These are phyloP conservation scores for Venustoraphidia nigricollis DNA, from an alignment of 2,888 invertebrate genomes.

Conservation along the genomic window DNA sequence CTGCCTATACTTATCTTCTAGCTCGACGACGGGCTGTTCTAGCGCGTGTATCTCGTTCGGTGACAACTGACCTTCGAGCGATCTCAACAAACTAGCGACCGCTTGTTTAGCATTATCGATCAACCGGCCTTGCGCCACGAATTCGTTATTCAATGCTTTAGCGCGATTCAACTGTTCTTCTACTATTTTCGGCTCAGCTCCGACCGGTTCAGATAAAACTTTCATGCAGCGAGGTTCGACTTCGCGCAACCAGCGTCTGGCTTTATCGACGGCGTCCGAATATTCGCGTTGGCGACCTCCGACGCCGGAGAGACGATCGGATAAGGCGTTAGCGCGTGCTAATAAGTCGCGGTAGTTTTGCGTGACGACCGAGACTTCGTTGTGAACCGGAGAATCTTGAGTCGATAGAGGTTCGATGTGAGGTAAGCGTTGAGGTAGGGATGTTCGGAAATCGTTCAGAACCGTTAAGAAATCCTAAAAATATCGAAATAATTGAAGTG, in stretches of 20 bases:
- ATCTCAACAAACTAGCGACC: slow-evolving; percentile 17
- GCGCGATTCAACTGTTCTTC: slow-evolving; percentile 76
- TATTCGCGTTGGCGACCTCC: slow-evolving; percentile 63
- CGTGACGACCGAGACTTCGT: slow-evolving; percentile 62
- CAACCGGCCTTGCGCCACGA: slow-evolving; percentile 70
- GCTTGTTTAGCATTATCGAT: slow-evolving; percentile 69
- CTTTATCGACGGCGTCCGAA: slow-evolving; percentile 69
- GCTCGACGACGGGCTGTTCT: slow-evolving; percentile 63
- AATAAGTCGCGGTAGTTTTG: slow-evolving; percentile 69
- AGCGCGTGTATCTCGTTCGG: slow-evolving; percentile 65
- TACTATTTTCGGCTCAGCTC: slow-evolving; percentile 72
- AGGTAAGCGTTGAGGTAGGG: slow-evolving; percentile 65
- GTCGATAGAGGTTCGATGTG: slow-evolving; percentile 57
- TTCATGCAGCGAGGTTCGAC: slow-evolving; percentile 62
- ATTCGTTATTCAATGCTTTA: slow-evolving; percentile 73
- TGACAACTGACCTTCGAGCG: slow-evolving; percentile 41
- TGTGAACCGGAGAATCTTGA: slow-evolving; percentile 59
- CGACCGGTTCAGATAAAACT: slow-evolving; percentile 65
- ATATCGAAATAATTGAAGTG: slow-evolving; percentile 5
- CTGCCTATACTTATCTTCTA: slow-evolving; percentile 65
- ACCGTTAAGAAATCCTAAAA: slow-evolving; percentile 59
- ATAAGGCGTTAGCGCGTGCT: slow-evolving; percentile 65
- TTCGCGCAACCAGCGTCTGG: slow-evolving; percentile 61
- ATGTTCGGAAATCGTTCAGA: slow-evolving; percentile 76
- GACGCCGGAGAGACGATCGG: slow-evolving; percentile 69